Evolutionary conservation across 1,140 invertebrate genomes (phyloP).

Genomic region (Armadillidium nasatum): DNA sequence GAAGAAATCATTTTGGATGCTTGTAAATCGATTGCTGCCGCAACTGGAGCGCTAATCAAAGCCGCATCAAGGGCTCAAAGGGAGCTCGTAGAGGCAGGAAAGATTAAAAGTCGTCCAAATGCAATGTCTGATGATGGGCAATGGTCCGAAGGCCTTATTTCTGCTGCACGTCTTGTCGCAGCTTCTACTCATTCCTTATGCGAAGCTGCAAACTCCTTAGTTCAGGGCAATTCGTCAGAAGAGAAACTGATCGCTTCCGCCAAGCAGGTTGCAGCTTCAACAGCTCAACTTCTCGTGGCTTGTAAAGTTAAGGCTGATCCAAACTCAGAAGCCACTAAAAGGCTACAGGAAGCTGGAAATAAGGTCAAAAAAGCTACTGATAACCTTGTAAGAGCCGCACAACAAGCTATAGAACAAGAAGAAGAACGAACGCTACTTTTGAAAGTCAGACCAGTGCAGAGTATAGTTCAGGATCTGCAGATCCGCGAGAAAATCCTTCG

Average conservation of each 20-base stretch:
- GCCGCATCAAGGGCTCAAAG: constrained; percentile 92
- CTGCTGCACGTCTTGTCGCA: constrained; percentile 89
- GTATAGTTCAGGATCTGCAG: constrained; percentile 88
- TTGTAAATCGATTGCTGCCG: constrained; percentile 94
- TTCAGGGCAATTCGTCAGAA: constrained; percentile 89
- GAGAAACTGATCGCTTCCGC: constrained; percentile 94
- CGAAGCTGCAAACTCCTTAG: constrained; percentile 92
- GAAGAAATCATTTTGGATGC: constrained; percentile 99
- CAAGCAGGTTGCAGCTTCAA: constrained; percentile 92
- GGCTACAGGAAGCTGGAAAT: constrained; percentile 77
- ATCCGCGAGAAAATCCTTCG: constrained; percentile 77
- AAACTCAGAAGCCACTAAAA: constrained; percentile 81
- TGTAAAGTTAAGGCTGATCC: constrained; percentile 98
- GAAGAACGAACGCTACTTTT: constrained; percentile 85
- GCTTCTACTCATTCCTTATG: constrained; percentile 95
- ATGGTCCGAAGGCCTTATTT: constrained; percentile 97
- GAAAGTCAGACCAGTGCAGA: constrained; percentile 85
- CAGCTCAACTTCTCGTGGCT: constrained; percentile 92
- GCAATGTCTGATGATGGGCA: constrained; percentile 51
- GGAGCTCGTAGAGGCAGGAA: constrained; percentile 78
- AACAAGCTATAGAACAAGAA: constrained; percentile 81
- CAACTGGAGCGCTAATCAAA: constrained; percentile 91
- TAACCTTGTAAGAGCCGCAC: constrained; percentile 87
- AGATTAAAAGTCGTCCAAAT: constrained; percentile 50
- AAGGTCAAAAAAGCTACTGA: constrained; percentile 97